Evolutionary conservation across 1,140 invertebrate species (phyloP).

Genomic region (Octopus sinensis): DNA sequence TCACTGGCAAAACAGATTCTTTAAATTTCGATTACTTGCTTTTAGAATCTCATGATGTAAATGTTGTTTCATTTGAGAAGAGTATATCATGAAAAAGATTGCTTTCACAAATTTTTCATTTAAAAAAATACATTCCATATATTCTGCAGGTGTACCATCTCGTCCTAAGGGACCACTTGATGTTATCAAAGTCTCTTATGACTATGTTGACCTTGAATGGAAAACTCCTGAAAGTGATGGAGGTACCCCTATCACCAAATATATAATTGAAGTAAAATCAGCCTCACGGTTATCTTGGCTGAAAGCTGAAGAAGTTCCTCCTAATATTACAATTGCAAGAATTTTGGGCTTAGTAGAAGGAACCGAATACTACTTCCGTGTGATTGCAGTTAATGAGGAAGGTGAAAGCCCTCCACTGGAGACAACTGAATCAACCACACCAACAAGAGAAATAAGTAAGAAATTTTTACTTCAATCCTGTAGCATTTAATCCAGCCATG

Average conservation of each 20-base stretch:
- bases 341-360: slow-evolving; percentile 63
- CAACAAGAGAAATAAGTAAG: slow-evolving; percentile 59
- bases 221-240: slow-evolving; percentile 90
- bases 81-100: too few relatives aligned
- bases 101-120: too few relatives aligned
- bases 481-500: too few relatives aligned
- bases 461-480: slow-evolving; percentile 49
- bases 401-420: slow-evolving; percentile 87
- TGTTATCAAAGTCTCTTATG: slow-evolving; percentile 85
- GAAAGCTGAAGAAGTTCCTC: slow-evolving; percentile 72
- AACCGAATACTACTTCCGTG: slow-evolving; percentile 90
- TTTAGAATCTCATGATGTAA: too few relatives aligned
- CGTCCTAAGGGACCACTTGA: slow-evolving; percentile 59
- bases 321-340: slow-evolving; percentile 58
- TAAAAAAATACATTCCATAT: too few relatives aligned
- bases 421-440: slow-evolving; percentile 61
- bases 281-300: slow-evolving; percentile 71
- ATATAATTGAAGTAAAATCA: slow-evolving; percentile 94
- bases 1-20: too few relatives aligned
- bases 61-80: too few relatives aligned
- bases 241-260: slow-evolving; percentile 88
- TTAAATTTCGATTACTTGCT: too few relatives aligned
- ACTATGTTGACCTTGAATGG: slow-evolving; percentile 91
- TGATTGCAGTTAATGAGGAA: slow-evolving; percentile 94
- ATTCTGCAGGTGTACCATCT: slow-evolving; percentile 34